phyloP scores from a whole-genome alignment of 2,113 vertebrate species.

The Hippolais icterina region DNA sequence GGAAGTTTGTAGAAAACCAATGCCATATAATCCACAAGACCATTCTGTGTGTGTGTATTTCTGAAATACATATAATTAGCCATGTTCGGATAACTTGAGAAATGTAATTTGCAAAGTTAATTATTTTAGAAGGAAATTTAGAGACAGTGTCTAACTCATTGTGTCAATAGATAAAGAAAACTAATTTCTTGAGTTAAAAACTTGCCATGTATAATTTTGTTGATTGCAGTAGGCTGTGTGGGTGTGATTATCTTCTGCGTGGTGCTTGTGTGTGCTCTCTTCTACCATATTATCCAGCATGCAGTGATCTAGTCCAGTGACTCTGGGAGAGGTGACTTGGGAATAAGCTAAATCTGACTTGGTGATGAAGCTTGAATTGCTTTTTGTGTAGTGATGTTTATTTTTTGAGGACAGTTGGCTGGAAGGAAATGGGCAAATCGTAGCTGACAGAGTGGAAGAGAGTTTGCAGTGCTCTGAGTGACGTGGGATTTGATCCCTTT shows the following conservation, averaged over 20 bases:
- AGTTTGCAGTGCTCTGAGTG: constrained; percentile 35
- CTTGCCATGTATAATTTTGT: not conserved
- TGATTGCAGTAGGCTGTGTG: not conserved
- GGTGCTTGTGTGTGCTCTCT: not conserved
- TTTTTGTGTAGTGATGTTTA: not conserved
- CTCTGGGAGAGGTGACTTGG: not conserved
- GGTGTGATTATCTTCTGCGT: not conserved
- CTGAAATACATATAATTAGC: not conserved
- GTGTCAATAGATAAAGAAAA: not conserved
- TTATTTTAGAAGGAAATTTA: not conserved
- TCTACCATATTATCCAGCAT: not conserved
- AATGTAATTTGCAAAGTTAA: not conserved
- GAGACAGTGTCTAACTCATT: not conserved
- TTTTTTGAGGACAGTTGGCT: constrained; percentile 11
- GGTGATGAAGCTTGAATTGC: not conserved
- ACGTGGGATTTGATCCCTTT: constrained; percentile 24
- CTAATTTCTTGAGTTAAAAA: not conserved
- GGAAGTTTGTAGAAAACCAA: not conserved
- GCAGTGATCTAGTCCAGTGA: not conserved
- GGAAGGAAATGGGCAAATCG: not conserved
- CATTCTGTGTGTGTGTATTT: not conserved
- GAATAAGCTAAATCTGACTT: not conserved
- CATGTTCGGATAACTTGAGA: not conserved
- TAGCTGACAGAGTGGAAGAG: constrained; percentile 43
- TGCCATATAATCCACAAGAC: not conserved